Evolutionary conservation across 2,113 vertebrate species (phyloP), one percentile per base, ranked within the genome.

Genomic region (Henicopernis longicauda): DNA sequence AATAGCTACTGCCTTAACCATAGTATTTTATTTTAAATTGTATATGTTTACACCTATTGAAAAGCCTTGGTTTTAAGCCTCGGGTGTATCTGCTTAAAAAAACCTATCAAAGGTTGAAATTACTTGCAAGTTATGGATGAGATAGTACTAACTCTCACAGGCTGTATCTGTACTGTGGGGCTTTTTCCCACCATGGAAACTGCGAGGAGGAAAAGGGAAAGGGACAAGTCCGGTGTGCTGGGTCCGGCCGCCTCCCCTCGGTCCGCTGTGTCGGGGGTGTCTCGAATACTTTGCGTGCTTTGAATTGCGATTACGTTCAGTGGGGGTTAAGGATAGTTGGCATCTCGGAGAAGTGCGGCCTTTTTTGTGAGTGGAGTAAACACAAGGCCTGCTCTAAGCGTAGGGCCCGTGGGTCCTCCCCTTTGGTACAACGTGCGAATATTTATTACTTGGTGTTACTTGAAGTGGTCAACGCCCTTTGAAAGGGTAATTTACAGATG

Each of bases 341-440:
- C 16, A 45, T 78, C 34, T 73, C 1, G 0, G 27, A 23, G 20
- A 23, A 50, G 11, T 3, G 9, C 54, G 25, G 16, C 29, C 6
- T 29, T 74, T 16, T 16, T 74, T 62, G 69, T 87, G 26, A 19
- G 10, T 59, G 34, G 62, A 77, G 42, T 40, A 59, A 72, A 69
- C 54, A 40, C 19, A 44, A 69, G 17, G 16, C 34, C 19, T 58
- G 15, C 38, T 70, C 20, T 6, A 11, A 58, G 10, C 42, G 3
- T 6, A 40, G 65, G 22, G 8, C 27, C 34, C 4, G 0, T 77
- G 32, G 21, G 44, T 65, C 15, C 44, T 61, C 19, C 61, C 17
- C 76, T 77, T 89, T 21, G 13, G 11, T 77, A 50, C 5, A n/a
- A 13, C 6, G 3, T 40, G 31, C n/a, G 19, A 57, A 10, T 70